Base-by-base conservation (phyloP, 1,140 invertebrate species). In the Vollenhovia emeryi region DNA sequence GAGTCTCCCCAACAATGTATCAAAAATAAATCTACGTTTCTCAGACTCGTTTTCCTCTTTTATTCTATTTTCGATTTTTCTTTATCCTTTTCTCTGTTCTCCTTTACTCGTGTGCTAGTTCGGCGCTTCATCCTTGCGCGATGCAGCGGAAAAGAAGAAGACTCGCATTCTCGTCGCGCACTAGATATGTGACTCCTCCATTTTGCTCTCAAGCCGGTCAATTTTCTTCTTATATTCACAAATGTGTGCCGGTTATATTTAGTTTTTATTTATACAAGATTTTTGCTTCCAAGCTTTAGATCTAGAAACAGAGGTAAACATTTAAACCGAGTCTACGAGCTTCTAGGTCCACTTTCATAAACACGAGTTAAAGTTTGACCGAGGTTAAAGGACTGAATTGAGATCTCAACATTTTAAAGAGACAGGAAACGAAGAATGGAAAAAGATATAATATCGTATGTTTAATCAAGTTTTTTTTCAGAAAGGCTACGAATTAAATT, bases 11-110 rank as follows among this genome's bases (percentile, higher is more conserved):
- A 94, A 94, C 94, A 93, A 93, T 93, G 93, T 95, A 95, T 95
- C 94, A 95, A 95, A 95, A 95, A 95, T 95, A 95, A 94, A 95
- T 92, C 93, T 93, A 93, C 90, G 91, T 87, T n/a, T 92, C 90
- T 92, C 90, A 93, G 89, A 86, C 90, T 87, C 85, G 79, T 87
- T 90, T 86, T 84, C 74, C 84, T 79, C 80, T 75, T 87, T 87
- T 71, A 74, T 80, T 79, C 75, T 66, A 15, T 84, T 24, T 69
- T 73, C 55, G 62, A 80, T 68, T 50, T 50, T 45, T 66, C 60
- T 57, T 30, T 40, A 55, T 80, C 57, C n/a, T 30, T 55, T n/a
- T 52, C 33, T 52, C 27, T 13, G 18, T 79, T 64, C 83, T 48
- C 3, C 27, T 45, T 50, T 52, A 73, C 27, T 50, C 18, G 27